Conservation (phyloP, 2,113 vertebrate species). For the Rhegmatorhina hoffmannsi region DNA sequence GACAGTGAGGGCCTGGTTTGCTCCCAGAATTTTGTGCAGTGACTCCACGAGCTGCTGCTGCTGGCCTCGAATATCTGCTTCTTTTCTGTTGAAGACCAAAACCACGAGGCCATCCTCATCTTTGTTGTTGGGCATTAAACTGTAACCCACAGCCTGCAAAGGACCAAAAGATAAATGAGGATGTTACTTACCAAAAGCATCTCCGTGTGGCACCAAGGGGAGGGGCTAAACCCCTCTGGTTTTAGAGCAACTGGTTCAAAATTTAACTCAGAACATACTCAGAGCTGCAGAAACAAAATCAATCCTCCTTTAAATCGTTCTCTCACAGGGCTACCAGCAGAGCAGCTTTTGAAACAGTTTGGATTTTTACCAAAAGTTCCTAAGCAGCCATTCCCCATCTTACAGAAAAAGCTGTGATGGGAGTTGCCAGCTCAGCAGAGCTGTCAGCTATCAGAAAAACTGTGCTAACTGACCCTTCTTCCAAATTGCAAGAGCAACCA, state of each 20-base stretch:
- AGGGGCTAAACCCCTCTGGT: not conserved
- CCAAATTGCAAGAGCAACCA: not conserved
- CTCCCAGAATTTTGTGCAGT: slow-evolving; percentile 92
- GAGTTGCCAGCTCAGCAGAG: not conserved
- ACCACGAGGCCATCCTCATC: slow-evolving; percentile 95
- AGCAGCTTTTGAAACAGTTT: not conserved
- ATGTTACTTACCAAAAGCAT: not conserved
- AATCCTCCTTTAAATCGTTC: not conserved
- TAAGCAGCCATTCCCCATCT: not conserved
- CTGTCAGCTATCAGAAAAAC: not conserved
- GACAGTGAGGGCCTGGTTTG: slow-evolving; percentile 87
- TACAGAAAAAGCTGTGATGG: too few species aligned
- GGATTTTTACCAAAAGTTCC: not conserved
- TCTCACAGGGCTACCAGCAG: not conserved
- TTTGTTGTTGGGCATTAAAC: slow-evolving; percentile 90
- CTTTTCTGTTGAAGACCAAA: slow-evolving; percentile 90
- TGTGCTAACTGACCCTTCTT: not conserved
- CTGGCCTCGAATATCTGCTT: slow-evolving; percentile 87
- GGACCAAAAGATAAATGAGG: not conserved
- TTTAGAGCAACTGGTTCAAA: not conserved
- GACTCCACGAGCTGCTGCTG: slow-evolving; percentile 96
- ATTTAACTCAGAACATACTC: not conserved
- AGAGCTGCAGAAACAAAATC: not conserved
- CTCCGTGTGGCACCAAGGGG: not conserved
- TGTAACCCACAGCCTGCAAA: slow-evolving; percentile 91